These are phyloP conservation scores for Drosophila stalkeri DNA, from an alignment of 2,888 invertebrate genomes.

Conservation along the genomic window DNA sequence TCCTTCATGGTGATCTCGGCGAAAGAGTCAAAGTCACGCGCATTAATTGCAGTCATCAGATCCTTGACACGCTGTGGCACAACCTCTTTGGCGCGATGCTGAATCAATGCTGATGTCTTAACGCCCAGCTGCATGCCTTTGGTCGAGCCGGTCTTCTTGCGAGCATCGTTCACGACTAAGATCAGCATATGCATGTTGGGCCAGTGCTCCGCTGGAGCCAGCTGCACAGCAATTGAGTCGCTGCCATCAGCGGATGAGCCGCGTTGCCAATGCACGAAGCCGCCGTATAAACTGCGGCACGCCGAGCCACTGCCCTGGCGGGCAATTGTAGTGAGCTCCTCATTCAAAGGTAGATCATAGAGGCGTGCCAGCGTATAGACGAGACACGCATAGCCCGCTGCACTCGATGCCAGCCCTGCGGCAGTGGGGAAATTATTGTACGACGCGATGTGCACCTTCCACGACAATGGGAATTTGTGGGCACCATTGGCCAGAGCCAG, in stretches of 20 bases:
- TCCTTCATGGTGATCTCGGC: conserved; percentile 98
- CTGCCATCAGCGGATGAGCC: conserved; percentile 88
- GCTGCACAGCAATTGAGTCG: conserved; percentile 91
- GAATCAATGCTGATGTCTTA: conserved; percentile 92
- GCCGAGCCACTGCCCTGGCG: conserved; percentile 97
- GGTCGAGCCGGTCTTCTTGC: conserved; percentile 94
- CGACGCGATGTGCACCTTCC: conserved; percentile 93
- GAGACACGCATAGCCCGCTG: conserved; percentile 98
- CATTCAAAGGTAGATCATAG: conserved; percentile 90
- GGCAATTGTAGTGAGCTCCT: conserved; percentile 92
- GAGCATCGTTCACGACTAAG: conserved; percentile 93
- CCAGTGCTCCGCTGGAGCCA: conserved; percentile 93
- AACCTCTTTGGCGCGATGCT: conserved; percentile 89
- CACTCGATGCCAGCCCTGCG: conserved; percentile 98
- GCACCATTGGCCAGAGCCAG: conserved; percentile 71
- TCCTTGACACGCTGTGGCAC: conserved; percentile 90
- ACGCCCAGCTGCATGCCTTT: conserved; percentile 94
- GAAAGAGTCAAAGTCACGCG: conserved; percentile 92
- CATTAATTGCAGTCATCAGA: conserved; percentile 86
- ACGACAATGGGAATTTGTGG: conserved; percentile 85
- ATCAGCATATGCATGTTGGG: conserved; percentile 95
- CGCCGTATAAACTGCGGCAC: conserved; percentile 96
- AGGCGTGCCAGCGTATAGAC: conserved; percentile 92
- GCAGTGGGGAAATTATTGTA: conserved; percentile 99
- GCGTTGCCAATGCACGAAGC: conserved; percentile 97